phyloP scores from a whole-genome alignment of 2,113 vertebrate species.

The Dicrurus megarhynchus region DNA sequence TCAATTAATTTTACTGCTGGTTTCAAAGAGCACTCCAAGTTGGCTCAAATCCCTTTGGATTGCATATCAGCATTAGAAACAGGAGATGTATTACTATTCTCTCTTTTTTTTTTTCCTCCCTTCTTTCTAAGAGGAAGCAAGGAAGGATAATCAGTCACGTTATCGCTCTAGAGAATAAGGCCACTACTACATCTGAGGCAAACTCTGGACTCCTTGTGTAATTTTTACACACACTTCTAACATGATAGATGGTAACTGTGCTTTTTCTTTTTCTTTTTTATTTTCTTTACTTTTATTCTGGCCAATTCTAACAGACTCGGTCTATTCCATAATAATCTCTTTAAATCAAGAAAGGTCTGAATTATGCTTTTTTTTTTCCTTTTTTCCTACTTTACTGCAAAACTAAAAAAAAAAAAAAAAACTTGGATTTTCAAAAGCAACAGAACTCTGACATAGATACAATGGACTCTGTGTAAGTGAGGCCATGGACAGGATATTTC shows the following conservation, averaged over 20 bases:
- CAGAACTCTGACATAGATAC: not conserved
- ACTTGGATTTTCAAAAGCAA: not conserved
- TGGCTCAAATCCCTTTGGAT: slow-evolving; percentile 49
- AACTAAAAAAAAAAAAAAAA: not conserved
- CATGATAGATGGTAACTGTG: not conserved
- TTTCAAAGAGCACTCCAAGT: slow-evolving; percentile 49
- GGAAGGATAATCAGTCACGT: slow-evolving; percentile 3
- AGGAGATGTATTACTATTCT: slow-evolving; percentile 12
- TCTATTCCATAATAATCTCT: not conserved
- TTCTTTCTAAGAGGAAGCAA: slow-evolving; percentile 22
- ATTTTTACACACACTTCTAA: not conserved
- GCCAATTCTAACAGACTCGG: slow-evolving; percentile 9
- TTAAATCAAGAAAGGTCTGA: slow-evolving; percentile 30
- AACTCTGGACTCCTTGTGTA: not conserved
- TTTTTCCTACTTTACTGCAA: not conserved
- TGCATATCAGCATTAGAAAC: not conserved
- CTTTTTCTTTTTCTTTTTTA: not conserved
- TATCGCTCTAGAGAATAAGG: not conserved
- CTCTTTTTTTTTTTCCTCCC: not conserved
- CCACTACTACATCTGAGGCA: not conserved
- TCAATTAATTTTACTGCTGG: slow-evolving; percentile 51
- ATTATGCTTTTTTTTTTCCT: not conserved
- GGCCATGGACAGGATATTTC: not conserved
- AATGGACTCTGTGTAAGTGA: not conserved
- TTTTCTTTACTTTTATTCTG: not conserved